Evolutionary conservation across 2,797 vertebrate genomes (phyloP).

Genomic region (Nasua narica): DNA sequence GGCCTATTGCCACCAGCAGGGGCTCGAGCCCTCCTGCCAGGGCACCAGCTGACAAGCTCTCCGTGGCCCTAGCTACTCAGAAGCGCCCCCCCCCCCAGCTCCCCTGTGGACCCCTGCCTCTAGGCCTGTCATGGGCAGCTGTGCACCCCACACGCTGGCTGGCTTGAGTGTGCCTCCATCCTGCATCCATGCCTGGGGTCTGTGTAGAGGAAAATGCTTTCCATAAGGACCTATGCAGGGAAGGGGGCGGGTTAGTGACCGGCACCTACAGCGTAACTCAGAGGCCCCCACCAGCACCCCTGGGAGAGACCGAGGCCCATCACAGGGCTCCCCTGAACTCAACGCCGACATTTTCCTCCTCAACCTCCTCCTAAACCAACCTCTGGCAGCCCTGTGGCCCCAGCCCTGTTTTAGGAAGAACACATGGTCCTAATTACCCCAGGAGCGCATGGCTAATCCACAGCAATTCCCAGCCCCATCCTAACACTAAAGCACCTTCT

Average conservation of each 20-base stretch:
- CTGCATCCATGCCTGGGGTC: background rate
- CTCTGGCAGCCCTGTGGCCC: constrained; percentile 78
- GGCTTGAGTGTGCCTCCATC: background rate
- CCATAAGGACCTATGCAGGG: background rate
- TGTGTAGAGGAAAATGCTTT: background rate
- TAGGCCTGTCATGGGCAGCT: constrained; percentile 64
- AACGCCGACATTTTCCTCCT: constrained; percentile 49
- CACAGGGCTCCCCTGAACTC: constrained; percentile 27
- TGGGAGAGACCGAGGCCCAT: background rate
- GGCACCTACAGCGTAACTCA: background rate
- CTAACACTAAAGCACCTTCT: constrained; percentile 89
- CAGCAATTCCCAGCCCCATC: constrained; percentile 84
- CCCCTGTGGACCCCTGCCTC: constrained; percentile 6
- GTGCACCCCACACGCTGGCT: constrained; percentile 54
- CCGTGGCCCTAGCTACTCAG: constrained; percentile 58
- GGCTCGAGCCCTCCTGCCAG: constrained; percentile 62
- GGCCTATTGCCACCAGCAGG: constrained; percentile 72
- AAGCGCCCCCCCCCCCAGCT: background rate
- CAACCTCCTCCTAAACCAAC: constrained; percentile 60
- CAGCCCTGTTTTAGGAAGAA: constrained; percentile 82
- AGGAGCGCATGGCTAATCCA: constrained; percentile 86
- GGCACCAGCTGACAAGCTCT: constrained; percentile 77
- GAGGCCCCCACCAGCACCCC: background rate
- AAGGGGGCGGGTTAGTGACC: background rate
- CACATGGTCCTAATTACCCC: constrained; percentile 88